Evolutionary conservation across 2,888 invertebrate genomes (phyloP).

Genomic region (Smittia aterrima): DNA sequence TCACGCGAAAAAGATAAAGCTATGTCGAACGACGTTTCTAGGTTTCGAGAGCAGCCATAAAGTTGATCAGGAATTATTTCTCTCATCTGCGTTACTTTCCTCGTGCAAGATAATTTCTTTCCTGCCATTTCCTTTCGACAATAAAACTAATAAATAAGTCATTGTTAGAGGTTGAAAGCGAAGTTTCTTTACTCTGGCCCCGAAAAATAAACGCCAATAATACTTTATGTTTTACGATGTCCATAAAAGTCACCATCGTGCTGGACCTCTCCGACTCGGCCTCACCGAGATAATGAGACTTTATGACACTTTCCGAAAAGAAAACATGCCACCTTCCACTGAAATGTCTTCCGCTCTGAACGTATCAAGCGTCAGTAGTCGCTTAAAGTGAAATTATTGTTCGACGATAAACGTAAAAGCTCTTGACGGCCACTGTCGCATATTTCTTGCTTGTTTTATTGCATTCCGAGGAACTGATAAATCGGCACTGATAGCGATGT

Average conservation of each 20-base stretch:
- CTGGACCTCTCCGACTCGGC: neutral
- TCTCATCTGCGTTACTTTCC: neutral
- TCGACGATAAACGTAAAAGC: too few relatives aligned
- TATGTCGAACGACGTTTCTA: too few relatives aligned
- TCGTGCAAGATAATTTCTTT: neutral
- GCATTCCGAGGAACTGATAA: too few relatives aligned
- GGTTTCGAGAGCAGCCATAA: neutral
- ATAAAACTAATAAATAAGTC: constrained; percentile 18
- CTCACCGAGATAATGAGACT: neutral
- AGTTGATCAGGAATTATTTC: constrained; percentile 3
- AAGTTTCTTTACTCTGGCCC: neutral
- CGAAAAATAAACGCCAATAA: constrained; percentile 1
- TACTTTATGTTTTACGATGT: neutral
- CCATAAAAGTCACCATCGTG: neutral
- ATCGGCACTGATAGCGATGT: too few relatives aligned
- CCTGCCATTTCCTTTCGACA: neutral
- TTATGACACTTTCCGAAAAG: neutral
- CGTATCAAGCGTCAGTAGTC: too few relatives aligned
- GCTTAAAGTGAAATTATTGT: too few relatives aligned
- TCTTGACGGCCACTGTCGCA: too few relatives aligned
- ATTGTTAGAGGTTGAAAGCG: neutral
- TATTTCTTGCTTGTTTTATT: too few relatives aligned
- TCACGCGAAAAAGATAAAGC: neutral
- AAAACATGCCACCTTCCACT: too few relatives aligned
- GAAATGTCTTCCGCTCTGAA: too few relatives aligned